Evolutionary conservation across 2,113 vertebrate genomes (phyloP), one percentile per base, ranked within the genome.

Genomic region (Diadophis punctatus): DNA sequence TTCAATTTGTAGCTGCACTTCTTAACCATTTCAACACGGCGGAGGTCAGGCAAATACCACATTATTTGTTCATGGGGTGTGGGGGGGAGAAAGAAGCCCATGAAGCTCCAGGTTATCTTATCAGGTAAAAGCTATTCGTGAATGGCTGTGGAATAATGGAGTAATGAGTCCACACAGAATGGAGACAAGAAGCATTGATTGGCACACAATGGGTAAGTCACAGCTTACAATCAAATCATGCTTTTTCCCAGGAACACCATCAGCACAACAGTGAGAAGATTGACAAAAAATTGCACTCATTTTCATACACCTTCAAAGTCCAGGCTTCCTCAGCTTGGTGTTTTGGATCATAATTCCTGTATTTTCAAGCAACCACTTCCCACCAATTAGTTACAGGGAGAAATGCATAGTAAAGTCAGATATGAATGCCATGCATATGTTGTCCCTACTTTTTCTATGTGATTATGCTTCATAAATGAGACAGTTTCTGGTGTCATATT

Each of bases 1-100:
- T 89, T 6, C 43, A 0, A 0, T 51, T 43, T 80, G 52, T 49
- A 18, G 4, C 53, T 53, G 9, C 25, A 60, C 60, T 94, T 93
- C 0, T 0, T 1, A 4, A 89, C 52, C 88, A 27, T 46, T 91
- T 89, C 91, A 0, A 46, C 87, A 88, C 14, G 39, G 84, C 1
- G 3, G 30, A 68, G 63, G 63, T 68, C 27, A 34, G 2, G 74
- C 56, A 94, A 56, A 88, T 51, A 46, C 46, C 90, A 87, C n/a
- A 2, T 30, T 89, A 80, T 89, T 93, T 87, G 58, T 87, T 92
- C 87, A 22, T 27, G 30, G 68, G 10, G 30, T 1, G 34, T 4
- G 48, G 48, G 51, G 52, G 52, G 52, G 14, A 3, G 52, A 55
- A 30, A 16, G 10, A 85, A 16, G n/a, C 6, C 46, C 39, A 52